Conservation (phyloP, 1,140 invertebrate genomes). For the Pygmarrhopalites habei region DNA sequence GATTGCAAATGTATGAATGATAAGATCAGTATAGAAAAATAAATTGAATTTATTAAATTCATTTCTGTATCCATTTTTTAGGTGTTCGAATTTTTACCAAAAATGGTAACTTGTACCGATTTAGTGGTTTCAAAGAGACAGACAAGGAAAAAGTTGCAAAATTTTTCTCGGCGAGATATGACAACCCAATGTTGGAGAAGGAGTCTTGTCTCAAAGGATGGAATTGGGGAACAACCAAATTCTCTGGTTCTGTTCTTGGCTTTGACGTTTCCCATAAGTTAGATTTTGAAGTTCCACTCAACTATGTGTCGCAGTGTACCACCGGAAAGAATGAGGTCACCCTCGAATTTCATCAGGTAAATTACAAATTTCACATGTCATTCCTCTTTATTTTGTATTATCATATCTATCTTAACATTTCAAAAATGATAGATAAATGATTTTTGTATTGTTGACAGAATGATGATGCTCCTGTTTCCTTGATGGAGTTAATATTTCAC, state of each 20-base stretch:
- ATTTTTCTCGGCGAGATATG: conserved; percentile 75
- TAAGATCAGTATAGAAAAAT: background rate
- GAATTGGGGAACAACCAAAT: conserved; percentile 97
- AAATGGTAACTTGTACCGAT: conserved; percentile 83
- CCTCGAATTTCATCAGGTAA: conserved; percentile 90
- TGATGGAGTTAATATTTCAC: conserved; percentile 97
- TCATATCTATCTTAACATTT: too few relatives aligned
- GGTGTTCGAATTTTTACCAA: conserved; percentile 83
- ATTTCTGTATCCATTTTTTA: background rate
- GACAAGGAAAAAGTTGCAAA: conserved; percentile 51
- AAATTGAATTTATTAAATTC: too few relatives aligned
- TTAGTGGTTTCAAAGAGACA: conserved; percentile 84
- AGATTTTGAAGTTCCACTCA: conserved; percentile 93
- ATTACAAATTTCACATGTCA: too few relatives aligned
- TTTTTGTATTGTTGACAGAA: too few relatives aligned
- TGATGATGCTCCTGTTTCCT: conserved; percentile 85
- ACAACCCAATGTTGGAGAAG: conserved; percentile 78
- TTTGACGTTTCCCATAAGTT: conserved; percentile 85
- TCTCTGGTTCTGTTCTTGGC: conserved; percentile 81
- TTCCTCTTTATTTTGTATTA: too few relatives aligned
- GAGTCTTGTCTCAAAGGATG: conserved; percentile 94
- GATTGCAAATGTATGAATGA: too few relatives aligned
- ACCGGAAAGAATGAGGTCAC: conserved; percentile 99
- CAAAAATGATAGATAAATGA: too few relatives aligned
- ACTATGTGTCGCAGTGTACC: conserved; percentile 91